phyloP scores from a whole-genome alignment of 2,113 vertebrate species.

The Orthonyx spaldingii region DNA sequence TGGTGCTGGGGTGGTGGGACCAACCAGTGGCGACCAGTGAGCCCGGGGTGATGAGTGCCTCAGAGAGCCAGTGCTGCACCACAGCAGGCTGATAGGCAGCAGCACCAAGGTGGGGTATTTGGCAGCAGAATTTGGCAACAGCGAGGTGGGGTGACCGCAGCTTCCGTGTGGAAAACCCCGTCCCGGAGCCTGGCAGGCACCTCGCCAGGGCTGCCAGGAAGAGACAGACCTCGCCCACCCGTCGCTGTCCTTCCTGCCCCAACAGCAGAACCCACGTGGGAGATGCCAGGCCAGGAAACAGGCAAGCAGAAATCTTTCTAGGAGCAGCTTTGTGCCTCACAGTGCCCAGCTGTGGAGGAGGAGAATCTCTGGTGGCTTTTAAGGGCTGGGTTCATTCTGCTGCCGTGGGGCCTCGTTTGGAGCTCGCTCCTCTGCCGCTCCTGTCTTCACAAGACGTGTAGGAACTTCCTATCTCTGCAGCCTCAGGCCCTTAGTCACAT shows the following conservation, averaged over 20 bases:
- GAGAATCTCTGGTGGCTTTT: not conserved
- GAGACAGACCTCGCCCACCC: not conserved
- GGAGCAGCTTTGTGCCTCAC: not conserved
- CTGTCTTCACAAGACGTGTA: not conserved
- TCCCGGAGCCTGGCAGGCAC: not conserved
- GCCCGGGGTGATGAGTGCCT: not conserved
- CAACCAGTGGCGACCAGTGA: not conserved
- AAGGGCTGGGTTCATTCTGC: not conserved
- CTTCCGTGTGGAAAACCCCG: not conserved
- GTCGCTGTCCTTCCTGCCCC: not conserved
- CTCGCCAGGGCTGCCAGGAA: not conserved
- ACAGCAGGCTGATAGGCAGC: not conserved
- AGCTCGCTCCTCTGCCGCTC: not conserved
- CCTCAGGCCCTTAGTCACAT: not conserved
- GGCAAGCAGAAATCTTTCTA: not conserved
- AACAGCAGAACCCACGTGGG: not conserved
- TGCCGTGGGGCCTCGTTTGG: not conserved
- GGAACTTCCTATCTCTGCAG: conserved; percentile 2
- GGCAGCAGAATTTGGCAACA: not conserved
- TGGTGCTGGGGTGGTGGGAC: not conserved
- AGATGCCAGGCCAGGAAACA: not conserved
- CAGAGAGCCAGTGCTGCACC: not conserved
- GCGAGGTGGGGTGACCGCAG: not conserved
- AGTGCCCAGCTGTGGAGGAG: rapidly evolving
- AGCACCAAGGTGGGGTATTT: not conserved